Evolutionary conservation across 2,888 invertebrate genomes (phyloP), one percentile per base, ranked within the genome.

Genomic region (Eristalis pertinax): DNA sequence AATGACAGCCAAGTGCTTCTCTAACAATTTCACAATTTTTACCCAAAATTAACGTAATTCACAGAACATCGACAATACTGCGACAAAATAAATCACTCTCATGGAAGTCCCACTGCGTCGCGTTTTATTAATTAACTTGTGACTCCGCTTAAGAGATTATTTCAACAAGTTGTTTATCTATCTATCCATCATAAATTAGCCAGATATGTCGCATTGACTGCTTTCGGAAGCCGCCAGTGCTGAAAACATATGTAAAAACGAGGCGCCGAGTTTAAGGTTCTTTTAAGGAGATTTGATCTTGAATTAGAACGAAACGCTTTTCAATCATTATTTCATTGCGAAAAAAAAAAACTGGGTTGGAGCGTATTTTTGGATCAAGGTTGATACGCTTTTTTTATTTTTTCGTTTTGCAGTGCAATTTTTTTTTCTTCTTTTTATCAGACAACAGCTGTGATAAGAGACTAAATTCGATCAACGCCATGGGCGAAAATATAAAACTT

Each of bases 191-290:
- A 60, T 68, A 13, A 38, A 32, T 41, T 62, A 43, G 19, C 56
- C n/a, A 65, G 78, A 60, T 78, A 72, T 64, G 78, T 70, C 78
- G 72, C 8, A 72, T n/a, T 58, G 78, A 58, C 41, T 29, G n/a
- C 15, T 58, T 19, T 69, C 63, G 41, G 70, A 77, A 50, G 38
- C 50, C 50, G 50, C 7, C 19, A 19, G 50, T 19, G 50, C 50
- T 19, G 8, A 19, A n/a, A 50, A 19, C 19, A 0, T 8, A 8
- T 19, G 50, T 19, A 50, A 50, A 50, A 19, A 19, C 50, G 7
- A 50, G 50, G 50, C 50, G 50, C 19, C 50, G 19, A 32, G 32
- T 50, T 5, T 19, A 50, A 13, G 1, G n/a, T 50, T n/a, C n/a
- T 19, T 50, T 50, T 50, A 19, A 19, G 50, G 19, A 50, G 19